Evolutionary conservation across 2,888 invertebrate species (phyloP).

Genomic region (Drosophila falleni): DNA sequence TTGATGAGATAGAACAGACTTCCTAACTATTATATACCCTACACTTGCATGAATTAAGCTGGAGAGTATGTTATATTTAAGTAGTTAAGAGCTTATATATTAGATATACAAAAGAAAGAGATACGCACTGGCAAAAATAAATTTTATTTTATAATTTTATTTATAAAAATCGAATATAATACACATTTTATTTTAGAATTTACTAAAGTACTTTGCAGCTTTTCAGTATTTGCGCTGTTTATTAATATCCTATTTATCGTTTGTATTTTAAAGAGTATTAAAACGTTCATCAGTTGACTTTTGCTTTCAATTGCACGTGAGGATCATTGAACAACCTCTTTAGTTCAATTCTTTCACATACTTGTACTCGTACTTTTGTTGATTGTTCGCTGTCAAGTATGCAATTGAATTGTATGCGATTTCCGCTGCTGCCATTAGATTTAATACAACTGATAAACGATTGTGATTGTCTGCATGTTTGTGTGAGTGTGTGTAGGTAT

Average conservation of each 20-base stretch:
- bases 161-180: not conserved
- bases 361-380: slow-evolving; percentile 22
- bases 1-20: slow-evolving; percentile 61
- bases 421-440: slow-evolving; percentile 65
- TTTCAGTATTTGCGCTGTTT: no score
- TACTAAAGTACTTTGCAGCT: not conserved
- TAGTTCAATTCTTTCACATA: slow-evolving; percentile 1
- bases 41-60: not conserved
- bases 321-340: slow-evolving; percentile 14
- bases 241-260: no score
- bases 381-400: slow-evolving; percentile 51
- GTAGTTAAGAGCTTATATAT: no score
- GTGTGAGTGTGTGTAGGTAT: not conserved
- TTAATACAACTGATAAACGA: slow-evolving; percentile 68
- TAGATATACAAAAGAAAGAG: no score
- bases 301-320: slow-evolving; percentile 5
- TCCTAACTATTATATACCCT: slow-evolving; percentile 13
- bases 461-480: slow-evolving; percentile 1
- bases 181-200: not conserved
- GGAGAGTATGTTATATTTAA: not conserved
- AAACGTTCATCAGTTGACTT: not conserved
- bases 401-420: slow-evolving; percentile 78
- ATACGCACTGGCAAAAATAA: no score
- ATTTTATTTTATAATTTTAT: no score
- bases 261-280: not conserved